phyloP scores from a whole-genome alignment of 1,140 invertebrate species.

The Aphidius ervi region DNA sequence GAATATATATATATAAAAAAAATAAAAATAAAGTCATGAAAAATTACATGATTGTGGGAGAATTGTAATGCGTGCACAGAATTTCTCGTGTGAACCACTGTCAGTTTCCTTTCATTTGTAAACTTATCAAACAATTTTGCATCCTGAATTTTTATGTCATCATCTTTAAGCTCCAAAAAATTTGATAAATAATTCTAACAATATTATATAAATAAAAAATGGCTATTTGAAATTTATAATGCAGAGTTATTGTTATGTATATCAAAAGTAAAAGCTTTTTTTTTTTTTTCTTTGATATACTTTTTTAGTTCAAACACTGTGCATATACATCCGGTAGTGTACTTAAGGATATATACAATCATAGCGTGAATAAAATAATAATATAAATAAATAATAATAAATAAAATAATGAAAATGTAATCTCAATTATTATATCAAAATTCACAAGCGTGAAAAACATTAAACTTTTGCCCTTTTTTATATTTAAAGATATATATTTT shows the following conservation, averaged over 20 bases:
- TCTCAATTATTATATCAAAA: slow-evolving; percentile 18
- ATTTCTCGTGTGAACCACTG: slow-evolving; percentile 4
- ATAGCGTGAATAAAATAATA: slow-evolving; percentile 11
- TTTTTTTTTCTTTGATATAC: no score
- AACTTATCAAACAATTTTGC: background rate
- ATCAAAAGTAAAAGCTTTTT: background rate
- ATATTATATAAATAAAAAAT: no score
- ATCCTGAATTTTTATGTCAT: background rate
- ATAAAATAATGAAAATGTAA: slow-evolving; percentile 1
- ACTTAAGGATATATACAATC: background rate
- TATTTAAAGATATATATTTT: slow-evolving; percentile 15
- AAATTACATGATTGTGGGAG: slow-evolving; percentile 6
- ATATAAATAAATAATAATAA: slow-evolving; percentile 12
- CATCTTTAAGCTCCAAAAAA: background rate
- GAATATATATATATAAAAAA: no score
- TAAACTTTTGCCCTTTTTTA: slow-evolving; percentile 25
- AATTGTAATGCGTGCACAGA: background rate
- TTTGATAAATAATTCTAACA: background rate
- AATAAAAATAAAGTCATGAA: background rate
- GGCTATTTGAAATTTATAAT: no score
- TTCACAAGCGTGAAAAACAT: slow-evolving; percentile 18
- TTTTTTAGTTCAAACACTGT: no score
- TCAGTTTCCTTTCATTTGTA: slow-evolving; percentile 8
- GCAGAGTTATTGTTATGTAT: no score
- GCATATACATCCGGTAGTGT: no score